phyloP scores from a whole-genome alignment of 2,888 invertebrate genomes.

The Sinotaia quadrata region DNA sequence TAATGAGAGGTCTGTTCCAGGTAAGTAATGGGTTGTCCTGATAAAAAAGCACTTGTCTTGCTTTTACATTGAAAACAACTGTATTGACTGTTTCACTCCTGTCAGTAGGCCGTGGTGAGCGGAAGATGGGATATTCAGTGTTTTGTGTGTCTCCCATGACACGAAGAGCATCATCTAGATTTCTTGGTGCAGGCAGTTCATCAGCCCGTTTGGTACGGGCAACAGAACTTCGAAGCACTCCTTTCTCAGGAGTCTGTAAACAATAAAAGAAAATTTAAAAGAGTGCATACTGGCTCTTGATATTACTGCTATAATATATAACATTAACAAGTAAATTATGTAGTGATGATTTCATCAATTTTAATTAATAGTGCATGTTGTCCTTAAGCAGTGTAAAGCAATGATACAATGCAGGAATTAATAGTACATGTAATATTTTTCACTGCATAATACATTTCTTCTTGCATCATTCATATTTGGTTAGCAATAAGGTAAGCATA shows the following conservation, averaged over 20 bases:
- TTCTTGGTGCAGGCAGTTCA: conserved; percentile 34
- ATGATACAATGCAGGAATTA: too few species aligned
- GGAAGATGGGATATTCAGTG: conserved; percentile 43
- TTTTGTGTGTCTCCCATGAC: conserved; percentile 45
- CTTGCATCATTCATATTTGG: too few species aligned
- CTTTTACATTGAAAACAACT: conserved; percentile 42
- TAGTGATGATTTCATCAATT: too few species aligned
- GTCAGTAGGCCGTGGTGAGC: conserved; percentile 38
- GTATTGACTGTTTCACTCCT: conserved; percentile 40
- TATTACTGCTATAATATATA: too few species aligned
- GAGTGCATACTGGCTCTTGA: background rate
- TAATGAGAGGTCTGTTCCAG: conserved; percentile 15
- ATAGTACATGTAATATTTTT: too few species aligned
- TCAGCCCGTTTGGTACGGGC: conserved; percentile 25
- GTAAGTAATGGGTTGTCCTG: conserved; percentile 28
- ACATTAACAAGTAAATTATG: too few species aligned
- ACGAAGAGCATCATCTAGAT: conserved; percentile 29
- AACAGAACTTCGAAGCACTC: conserved; percentile 26
- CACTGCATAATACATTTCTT: too few species aligned
- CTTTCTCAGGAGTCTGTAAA: conserved; percentile 27
- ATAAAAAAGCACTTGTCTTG: conserved; percentile 40
- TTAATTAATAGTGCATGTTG: too few species aligned
- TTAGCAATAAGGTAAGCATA: too few species aligned
- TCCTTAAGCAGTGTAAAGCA: too few species aligned
- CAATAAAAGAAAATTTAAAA: background rate